These are phyloP conservation scores for Amblyopsis hoosieri DNA, from an alignment of 2,797 vertebrate species.

Conservation along the genomic window DNA sequence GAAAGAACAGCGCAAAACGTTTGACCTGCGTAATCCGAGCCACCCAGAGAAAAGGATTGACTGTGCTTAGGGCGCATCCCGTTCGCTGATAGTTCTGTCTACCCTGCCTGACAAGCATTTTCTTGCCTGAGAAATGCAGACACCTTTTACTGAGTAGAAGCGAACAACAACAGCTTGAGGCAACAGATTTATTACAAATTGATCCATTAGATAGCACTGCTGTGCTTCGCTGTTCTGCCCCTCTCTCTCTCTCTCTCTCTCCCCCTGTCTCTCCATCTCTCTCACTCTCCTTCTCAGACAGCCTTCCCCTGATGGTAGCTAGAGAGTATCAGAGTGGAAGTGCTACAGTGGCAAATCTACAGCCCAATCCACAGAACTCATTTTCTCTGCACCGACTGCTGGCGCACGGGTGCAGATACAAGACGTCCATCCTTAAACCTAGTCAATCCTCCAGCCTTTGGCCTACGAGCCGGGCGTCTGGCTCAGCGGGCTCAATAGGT, in stretches of 20 bases:
- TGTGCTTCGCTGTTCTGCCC: conserved; percentile 74
- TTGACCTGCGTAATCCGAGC: conserved; percentile 62
- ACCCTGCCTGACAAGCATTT: conserved; percentile 73
- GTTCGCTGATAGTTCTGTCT: conserved; percentile 74
- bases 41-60: conserved; percentile 65
- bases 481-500: conserved; percentile 53
- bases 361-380: conserved; percentile 75
- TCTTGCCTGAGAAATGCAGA: conserved; percentile 76
- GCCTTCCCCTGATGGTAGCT: conserved; percentile 68
- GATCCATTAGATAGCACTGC: conserved; percentile 84
- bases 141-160: conserved; percentile 79
- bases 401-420: conserved; percentile 50
- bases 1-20: conserved; percentile 38
- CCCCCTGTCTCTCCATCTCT: background rate
- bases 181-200: conserved; percentile 88
- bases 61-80: conserved; percentile 64
- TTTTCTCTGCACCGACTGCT: conserved; percentile 66
- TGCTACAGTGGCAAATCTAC: conserved; percentile 77
- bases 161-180: conserved; percentile 82
- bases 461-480: conserved; percentile 41
- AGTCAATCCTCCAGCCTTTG: conserved; percentile 56
- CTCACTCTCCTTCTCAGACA: conserved; percentile 56
- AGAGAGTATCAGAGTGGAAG: conserved; percentile 74
- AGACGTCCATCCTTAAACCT: conserved; percentile 67
- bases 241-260: conserved; percentile 23